These are phyloP conservation scores for Porites australiensis DNA, from an alignment of 64 coral and sea anemone genomes.

Conservation along the genomic window DNA sequence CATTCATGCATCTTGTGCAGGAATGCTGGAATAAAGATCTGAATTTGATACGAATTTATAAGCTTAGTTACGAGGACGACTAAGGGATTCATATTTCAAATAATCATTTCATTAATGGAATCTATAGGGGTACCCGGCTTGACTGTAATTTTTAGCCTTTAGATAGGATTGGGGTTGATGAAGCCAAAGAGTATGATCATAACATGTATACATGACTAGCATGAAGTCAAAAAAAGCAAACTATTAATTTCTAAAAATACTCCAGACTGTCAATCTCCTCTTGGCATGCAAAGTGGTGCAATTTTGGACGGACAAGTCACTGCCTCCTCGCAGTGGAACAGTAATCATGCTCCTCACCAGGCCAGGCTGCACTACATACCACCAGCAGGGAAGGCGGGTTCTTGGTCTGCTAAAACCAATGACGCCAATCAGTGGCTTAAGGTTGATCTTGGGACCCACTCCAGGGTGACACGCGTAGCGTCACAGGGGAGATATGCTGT, in stretches of 20 bases:
- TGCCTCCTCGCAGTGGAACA: conserved; percentile 19
- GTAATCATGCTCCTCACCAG: neutral
- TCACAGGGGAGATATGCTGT: neutral
- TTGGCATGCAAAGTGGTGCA: conserved; percentile 14
- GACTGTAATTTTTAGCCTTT: too few relatives aligned
- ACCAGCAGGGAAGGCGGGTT: neutral
- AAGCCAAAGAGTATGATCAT: too few relatives aligned
- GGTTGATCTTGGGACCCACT: neutral
- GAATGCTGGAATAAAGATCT: too few relatives aligned
- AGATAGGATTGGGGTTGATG: too few relatives aligned
- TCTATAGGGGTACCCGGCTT: too few relatives aligned
- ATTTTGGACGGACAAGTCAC: neutral
- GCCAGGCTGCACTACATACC: conserved; percentile 5
- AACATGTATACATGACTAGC: too few relatives aligned
- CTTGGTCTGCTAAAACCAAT: conserved; percentile 16
- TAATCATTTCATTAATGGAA: too few relatives aligned
- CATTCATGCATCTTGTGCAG: too few relatives aligned
- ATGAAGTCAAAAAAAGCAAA: neutral
- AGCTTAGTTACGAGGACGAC: too few relatives aligned
- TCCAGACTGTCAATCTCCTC: neutral
- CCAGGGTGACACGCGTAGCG: conserved; percentile 8
- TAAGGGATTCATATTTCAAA: too few relatives aligned
- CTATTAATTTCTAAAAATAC: neutral
- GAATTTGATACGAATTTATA: too few relatives aligned
- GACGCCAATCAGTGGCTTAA: conserved; percentile 37